phyloP scores from a whole-genome alignment of 2,113 vertebrate species.

The Pachypanchax playfairii region DNA sequence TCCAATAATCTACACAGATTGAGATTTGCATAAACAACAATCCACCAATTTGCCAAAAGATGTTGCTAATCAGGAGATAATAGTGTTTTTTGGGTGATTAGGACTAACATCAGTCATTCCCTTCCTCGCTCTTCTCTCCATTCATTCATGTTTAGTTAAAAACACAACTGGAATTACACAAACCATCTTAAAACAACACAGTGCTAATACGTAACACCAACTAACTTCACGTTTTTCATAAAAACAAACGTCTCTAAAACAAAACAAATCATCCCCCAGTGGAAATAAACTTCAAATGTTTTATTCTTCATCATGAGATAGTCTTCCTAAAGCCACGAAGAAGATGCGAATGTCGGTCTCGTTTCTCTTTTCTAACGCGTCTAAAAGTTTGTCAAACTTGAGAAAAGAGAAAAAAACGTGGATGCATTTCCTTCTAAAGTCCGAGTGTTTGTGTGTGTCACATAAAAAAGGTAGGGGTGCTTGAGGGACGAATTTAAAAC shows the following conservation, averaged over 20 bases:
- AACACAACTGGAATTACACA: conserved; percentile 24
- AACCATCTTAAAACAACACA: conserved; percentile 13
- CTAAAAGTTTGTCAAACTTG: conserved; percentile 79
- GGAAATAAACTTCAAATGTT: conserved; percentile 34
- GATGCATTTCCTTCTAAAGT: conserved; percentile 72
- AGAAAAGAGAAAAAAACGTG: conserved; percentile 50
- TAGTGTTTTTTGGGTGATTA: conserved; percentile 42
- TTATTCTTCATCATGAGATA: conserved; percentile 16
- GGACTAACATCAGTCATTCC: conserved; percentile 22
- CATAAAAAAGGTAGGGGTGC: conserved; percentile 35
- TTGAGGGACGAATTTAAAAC: conserved; percentile 83
- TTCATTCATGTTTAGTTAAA: conserved; percentile 55
- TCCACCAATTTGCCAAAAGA: not conserved
- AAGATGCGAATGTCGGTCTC: conserved; percentile 46
- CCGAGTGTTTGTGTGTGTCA: conserved; percentile 23
- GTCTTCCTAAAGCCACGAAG: conserved; percentile 63
- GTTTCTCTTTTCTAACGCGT: conserved; percentile 58
- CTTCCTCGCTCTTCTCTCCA: conserved; percentile 13
- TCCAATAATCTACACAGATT: conserved; percentile 24
- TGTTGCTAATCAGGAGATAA: conserved; percentile 13
- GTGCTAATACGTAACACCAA: conserved; percentile 4
- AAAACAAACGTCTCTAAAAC: conserved; percentile 13
- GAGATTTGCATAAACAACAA: conserved; percentile 27
- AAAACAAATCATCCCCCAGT: too few relatives aligned
- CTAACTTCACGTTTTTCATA: conserved; percentile 31